A percentile compares a stretch with the other conserved stretches of the same genome.
phyloP scores from a whole-genome alignment of 2,113 vertebrate genomes.

The Octodon degus region DNA sequence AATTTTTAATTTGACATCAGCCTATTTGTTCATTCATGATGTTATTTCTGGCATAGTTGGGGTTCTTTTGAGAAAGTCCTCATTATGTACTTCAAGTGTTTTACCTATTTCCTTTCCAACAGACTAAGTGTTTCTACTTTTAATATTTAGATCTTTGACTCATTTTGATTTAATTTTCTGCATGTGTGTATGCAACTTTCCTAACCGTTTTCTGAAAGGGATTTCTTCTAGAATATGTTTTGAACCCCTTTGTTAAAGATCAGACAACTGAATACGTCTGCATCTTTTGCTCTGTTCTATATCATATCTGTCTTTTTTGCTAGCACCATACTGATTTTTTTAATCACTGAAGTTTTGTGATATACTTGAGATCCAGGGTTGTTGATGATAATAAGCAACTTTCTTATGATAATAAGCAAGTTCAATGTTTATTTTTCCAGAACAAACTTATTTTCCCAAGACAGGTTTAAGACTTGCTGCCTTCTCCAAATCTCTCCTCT shows the following conservation, averaged over 20 bases:
- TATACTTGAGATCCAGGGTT: neutral
- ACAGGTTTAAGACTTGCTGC: neutral
- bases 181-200: neutral
- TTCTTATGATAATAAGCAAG: neutral
- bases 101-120: neutral
- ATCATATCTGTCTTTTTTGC: neutral
- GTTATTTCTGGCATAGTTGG: neutral
- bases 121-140: neutral
- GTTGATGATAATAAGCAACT: too few relatives aligned
- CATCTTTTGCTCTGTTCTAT: neutral
- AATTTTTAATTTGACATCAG: neutral
- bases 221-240: neutral
- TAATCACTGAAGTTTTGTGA: neutral
- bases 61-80: neutral
- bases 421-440: neutral
- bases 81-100: neutral
- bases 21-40: neutral
- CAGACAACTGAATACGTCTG: neutral
- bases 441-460: neutral
- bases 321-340: neutral
- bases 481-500: neutral
- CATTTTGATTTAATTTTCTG: neutral
- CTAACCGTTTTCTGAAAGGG: neutral
- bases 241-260: neutral
- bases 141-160: neutral